Percentiles rank a stretch among this genome's conserved stretches.
These are phyloP conservation scores for Zoanthus sociatus DNA, from an alignment of 92 coral and sea anemone species.

Conservation along the genomic window DNA sequence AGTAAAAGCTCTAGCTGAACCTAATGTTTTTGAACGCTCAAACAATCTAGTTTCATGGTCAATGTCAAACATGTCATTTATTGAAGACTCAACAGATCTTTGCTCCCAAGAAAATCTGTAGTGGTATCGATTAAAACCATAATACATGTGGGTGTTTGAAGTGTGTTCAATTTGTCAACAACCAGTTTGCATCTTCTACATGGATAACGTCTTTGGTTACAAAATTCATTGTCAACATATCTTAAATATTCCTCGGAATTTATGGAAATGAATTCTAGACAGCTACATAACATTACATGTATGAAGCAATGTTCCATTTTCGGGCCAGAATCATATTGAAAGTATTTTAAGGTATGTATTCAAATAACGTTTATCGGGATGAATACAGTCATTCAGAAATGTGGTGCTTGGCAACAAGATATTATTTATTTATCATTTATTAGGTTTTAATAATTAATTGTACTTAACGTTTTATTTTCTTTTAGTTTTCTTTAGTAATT, in stretches of 20 bases:
- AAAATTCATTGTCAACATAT: background rate
- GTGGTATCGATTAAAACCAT: slow-evolving; percentile 37
- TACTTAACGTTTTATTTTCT: too few species aligned
- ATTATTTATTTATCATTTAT: too few species aligned
- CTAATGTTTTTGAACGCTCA: slow-evolving; percentile 52
- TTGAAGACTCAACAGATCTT: background rate
- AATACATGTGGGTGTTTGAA: slow-evolving; percentile 38
- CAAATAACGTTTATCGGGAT: too few species aligned
- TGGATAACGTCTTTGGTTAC: slow-evolving; percentile 69
- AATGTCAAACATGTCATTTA: slow-evolving; percentile 19
- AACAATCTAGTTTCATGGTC: slow-evolving; percentile 63
- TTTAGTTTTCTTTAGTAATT: background rate
- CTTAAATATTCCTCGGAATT: slow-evolving; percentile 40
- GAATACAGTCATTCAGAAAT: too few species aligned
- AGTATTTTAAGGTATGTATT: too few species aligned
- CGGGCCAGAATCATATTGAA: too few species aligned
- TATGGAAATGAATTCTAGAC: too few species aligned
- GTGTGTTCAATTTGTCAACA: too few species aligned
- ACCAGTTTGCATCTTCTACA: slow-evolving; percentile 66
- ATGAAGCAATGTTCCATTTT: too few species aligned
- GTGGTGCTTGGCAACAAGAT: too few species aligned
- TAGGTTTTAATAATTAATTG: too few species aligned
- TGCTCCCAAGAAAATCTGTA: slow-evolving; percentile 58
- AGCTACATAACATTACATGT: background rate
- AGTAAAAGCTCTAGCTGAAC: slow-evolving; percentile 73